A percentile compares a stretch with the other conserved stretches of the same genome.
Conservation (phyloP, 2,113 vertebrate species). For the Morone chrysops region DNA sequence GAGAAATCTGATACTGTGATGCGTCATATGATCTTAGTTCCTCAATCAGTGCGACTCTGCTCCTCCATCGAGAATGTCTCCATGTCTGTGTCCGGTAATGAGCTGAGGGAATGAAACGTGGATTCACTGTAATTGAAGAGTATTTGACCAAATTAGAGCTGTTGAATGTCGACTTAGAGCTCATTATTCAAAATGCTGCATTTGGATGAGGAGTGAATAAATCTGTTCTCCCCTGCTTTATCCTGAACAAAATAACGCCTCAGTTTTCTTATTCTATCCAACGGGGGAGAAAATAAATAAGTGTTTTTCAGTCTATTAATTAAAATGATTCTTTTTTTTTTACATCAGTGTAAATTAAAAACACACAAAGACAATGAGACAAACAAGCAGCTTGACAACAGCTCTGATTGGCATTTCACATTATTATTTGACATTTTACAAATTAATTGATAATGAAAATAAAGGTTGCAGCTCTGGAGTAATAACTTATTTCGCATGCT, state of each 20-base stretch:
- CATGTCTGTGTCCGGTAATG: background rate
- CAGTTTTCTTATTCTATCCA: background rate
- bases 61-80: background rate
- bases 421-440: too few species aligned
- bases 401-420: too few species aligned
- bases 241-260: background rate
- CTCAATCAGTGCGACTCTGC: slow-evolving; percentile 37
- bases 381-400: too few species aligned
- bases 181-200: background rate
- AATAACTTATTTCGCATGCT: too few species aligned
- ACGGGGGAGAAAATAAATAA: too few species aligned
- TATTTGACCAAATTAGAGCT: slow-evolving; percentile 1
- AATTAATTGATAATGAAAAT: too few species aligned
- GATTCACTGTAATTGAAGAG: background rate
- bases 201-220: background rate
- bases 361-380: too few species aligned
- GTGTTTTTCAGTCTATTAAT: too few species aligned
- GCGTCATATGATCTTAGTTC: slow-evolving; percentile 28
- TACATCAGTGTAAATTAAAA: too few species aligned
- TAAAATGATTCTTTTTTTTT: too few species aligned
- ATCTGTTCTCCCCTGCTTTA: background rate
- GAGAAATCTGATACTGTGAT: background rate
- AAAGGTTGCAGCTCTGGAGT: too few species aligned
- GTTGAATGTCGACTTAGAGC: background rate
- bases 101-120: slow-evolving; percentile 10